Conservation (phyloP, 2,888 invertebrate species). For the Cephus runcator region DNA sequence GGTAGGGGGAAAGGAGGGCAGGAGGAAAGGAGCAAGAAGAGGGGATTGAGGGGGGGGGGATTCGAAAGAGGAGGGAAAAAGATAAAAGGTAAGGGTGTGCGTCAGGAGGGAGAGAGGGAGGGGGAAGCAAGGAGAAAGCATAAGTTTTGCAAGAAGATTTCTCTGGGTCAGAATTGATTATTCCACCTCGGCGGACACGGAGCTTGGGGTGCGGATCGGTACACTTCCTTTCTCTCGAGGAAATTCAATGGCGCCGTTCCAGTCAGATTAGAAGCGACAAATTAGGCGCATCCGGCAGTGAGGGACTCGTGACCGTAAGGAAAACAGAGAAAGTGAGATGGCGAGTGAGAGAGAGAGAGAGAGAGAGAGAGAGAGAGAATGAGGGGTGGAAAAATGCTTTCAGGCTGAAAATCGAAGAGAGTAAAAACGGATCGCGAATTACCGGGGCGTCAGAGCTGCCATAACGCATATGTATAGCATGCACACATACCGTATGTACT, state of each 20-base stretch:
- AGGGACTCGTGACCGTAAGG: slow-evolving; percentile 14
- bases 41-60: slow-evolving; percentile 14
- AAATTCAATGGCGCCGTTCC: slow-evolving; percentile 32
- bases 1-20: too few relatives aligned
- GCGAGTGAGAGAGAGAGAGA: neutral
- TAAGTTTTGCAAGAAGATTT: neutral
- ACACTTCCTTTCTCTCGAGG: too few relatives aligned
- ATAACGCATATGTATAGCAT: too few relatives aligned
- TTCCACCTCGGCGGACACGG: slow-evolving; percentile 31
- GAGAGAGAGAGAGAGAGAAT: slow-evolving; percentile 11
- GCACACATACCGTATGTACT: too few relatives aligned
- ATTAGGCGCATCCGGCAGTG: slow-evolving; percentile 21
- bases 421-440: slow-evolving; percentile 38
- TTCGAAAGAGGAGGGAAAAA: slow-evolving; percentile 11
- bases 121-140: slow-evolving; percentile 18
- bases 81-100: slow-evolving; percentile 2
- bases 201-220: slow-evolving; percentile 8
- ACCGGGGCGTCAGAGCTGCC: slow-evolving; percentile 37
- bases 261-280: slow-evolving; percentile 37
- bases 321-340: slow-evolving; percentile 8
- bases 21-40: neutral
- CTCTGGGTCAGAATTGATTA: slow-evolving; percentile 27
- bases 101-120: slow-evolving; percentile 10
- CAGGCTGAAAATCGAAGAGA: slow-evolving; percentile 2
- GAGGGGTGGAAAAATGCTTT: neutral